These are phyloP conservation scores for Ectemnius lituratus DNA, from an alignment of 2,888 invertebrate genomes.

Conservation along the genomic window DNA sequence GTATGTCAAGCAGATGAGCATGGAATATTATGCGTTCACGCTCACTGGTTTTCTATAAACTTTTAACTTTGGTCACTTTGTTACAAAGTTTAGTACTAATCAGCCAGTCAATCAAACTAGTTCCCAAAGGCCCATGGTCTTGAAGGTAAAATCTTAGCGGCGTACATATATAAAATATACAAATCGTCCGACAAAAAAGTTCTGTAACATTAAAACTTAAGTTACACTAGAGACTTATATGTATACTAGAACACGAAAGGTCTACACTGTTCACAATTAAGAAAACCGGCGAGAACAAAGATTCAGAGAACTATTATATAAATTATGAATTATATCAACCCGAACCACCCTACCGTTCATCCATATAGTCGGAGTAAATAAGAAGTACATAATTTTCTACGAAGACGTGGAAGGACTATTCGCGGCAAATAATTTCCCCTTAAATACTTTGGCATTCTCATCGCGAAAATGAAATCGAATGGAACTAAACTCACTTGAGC, in stretches of 20 bases:
- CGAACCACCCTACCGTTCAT: slow-evolving; percentile 22
- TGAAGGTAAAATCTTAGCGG: slow-evolving; percentile 38
- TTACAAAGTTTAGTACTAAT: slow-evolving; percentile 62
- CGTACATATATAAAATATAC: slow-evolving; percentile 58
- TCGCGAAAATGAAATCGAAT: slow-evolving; percentile 39
- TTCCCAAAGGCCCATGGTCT: slow-evolving; percentile 44
- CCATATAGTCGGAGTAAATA: slow-evolving; percentile 11
- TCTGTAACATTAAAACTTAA: slow-evolving; percentile 54
- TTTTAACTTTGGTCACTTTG: slow-evolving; percentile 68
- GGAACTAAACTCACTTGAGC: slow-evolving; percentile 31
- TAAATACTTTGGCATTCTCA: slow-evolving; percentile 64
- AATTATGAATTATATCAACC: slow-evolving; percentile 36
- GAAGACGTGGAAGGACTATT: slow-evolving; percentile 28
- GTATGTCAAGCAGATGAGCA: slow-evolving; percentile 38
- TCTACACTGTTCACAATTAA: slow-evolving; percentile 21
- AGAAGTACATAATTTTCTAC: slow-evolving; percentile 15
- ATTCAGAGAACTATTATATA: slow-evolving; percentile 37
- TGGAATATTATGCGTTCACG: slow-evolving; percentile 49
- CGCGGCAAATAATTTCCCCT: slow-evolving; percentile 36
- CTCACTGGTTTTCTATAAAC: slow-evolving; percentile 52
- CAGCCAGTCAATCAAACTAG: slow-evolving; percentile 43
- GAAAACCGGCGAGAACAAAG: slow-evolving; percentile 22
- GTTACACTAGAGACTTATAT: slow-evolving; percentile 35
- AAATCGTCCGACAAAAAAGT: slow-evolving; percentile 53
- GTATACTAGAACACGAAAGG: slow-evolving; percentile 48